Evolutionary conservation across 1,140 invertebrate genomes (phyloP).

Genomic region (Solen grandis): DNA sequence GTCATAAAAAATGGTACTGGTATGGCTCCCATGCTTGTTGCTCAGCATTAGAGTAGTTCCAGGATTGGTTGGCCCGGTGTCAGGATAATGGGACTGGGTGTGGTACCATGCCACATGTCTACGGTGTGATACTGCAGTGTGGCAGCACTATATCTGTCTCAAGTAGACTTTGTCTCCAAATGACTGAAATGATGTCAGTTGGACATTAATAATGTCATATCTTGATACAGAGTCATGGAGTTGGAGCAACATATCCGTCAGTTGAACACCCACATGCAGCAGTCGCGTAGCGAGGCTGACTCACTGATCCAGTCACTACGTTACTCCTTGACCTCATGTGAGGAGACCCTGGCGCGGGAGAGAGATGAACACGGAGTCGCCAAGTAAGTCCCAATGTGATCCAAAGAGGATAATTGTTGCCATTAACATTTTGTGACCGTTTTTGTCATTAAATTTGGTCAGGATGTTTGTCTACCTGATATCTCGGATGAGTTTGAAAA

Average conservation of each 20-base stretch:
- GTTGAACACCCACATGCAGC: not conserved
- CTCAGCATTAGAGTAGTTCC: not conserved
- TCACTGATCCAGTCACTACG: constrained; percentile 11
- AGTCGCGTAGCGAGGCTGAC: constrained; percentile 25
- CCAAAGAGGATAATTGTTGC: too few species aligned
- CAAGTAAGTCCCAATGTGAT: constrained; percentile 60
- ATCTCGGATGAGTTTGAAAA: too few species aligned
- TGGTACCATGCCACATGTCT: not conserved
- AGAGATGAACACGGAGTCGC: constrained; percentile 42
- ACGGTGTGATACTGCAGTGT: not conserved
- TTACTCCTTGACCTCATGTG: constrained; percentile 15
- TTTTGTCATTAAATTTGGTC: too few species aligned
- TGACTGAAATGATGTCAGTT: not conserved
- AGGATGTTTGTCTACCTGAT: too few species aligned
- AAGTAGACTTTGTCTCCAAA: not conserved
- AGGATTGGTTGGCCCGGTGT: not conserved
- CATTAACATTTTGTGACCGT: too few species aligned
- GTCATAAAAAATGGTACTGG: not conserved
- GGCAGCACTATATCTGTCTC: not conserved
- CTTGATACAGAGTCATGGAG: constrained; percentile 6
- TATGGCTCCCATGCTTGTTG: not conserved
- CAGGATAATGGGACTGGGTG: not conserved
- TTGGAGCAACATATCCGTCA: constrained; percentile 33
- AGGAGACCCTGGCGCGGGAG: constrained; percentile 37
- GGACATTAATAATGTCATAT: not conserved